These are phyloP conservation scores for Chelidonichthys spinosus DNA, from an alignment of 2,797 vertebrate species.

Conservation along the genomic window DNA sequence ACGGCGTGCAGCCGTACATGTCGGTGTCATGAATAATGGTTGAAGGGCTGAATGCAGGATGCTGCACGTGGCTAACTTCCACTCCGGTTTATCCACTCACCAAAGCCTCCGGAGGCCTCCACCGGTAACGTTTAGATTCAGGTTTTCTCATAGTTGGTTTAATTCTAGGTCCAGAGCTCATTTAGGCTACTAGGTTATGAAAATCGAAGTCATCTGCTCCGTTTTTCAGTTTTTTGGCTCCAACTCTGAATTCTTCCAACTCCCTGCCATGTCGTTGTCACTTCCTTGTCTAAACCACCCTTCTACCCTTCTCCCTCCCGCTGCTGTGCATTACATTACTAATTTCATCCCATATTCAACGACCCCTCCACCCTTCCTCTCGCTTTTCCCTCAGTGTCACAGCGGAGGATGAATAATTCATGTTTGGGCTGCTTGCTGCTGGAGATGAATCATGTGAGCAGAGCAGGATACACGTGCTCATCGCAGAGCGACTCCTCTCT, in stretches of 20 bases:
- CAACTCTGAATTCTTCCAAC: not conserved
- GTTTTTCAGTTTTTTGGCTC: not conserved
- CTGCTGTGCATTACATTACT: conserved; percentile 42
- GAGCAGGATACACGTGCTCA: conserved; percentile 72
- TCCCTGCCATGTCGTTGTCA: not conserved
- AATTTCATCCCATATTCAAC: conserved; percentile 51
- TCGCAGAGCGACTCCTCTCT: conserved; percentile 54
- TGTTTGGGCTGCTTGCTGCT: conserved; percentile 67
- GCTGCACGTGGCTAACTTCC: conserved; percentile 17
- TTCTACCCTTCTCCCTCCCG: not conserved
- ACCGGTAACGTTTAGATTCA: not conserved
- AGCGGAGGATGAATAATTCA: conserved; percentile 80
- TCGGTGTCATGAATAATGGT: conserved; percentile 64
- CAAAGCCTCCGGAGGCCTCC: conserved; percentile 19
- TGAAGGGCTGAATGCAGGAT: conserved; percentile 54
- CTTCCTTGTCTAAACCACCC: not conserved
- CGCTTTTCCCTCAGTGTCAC: conserved; percentile 66
- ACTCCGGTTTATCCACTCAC: conserved; percentile 1
- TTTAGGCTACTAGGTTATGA: not conserved
- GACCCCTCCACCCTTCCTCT: conserved; percentile 32
- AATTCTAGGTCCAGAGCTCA: not conserved
- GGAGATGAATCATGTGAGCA: conserved; percentile 79
- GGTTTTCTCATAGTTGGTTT: not conserved
- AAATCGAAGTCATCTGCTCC: not conserved
- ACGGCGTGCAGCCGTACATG: conserved; percentile 45